These are phyloP conservation scores for Lutraria lutraria DNA, from an alignment of 2,888 invertebrate species.

Conservation along the genomic window DNA sequence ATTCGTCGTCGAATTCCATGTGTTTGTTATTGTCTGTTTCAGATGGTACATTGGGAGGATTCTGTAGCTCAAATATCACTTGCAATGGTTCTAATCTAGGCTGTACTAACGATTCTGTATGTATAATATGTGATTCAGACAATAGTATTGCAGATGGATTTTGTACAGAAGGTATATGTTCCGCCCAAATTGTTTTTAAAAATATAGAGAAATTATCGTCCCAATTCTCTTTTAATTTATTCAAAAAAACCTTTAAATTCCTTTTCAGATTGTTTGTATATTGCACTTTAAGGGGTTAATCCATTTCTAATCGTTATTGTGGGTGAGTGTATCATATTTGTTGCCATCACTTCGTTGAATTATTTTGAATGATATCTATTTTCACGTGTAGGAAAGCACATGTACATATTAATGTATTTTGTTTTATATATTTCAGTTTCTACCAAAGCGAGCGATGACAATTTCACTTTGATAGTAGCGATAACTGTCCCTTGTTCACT, in stretches of 20 bases:
- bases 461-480: not conserved
- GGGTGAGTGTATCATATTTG: too few species aligned
- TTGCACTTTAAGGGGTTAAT: too few species aligned
- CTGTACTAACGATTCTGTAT: not conserved
- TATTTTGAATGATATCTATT: too few species aligned
- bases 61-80: not conserved
- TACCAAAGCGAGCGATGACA: not conserved
- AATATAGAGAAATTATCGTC: too few species aligned
- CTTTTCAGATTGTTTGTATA: too few species aligned
- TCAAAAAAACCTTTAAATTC: too few species aligned
- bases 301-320: too few species aligned
- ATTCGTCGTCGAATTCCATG: not conserved
- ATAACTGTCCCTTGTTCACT: not conserved
- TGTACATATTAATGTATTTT: not conserved
- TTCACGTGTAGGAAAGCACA: too few species aligned
- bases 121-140: not conserved
- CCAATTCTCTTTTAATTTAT: too few species aligned
- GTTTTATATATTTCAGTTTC: not conserved
- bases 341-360: too few species aligned
- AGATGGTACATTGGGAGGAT: not conserved
- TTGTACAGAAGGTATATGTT: slow-evolving; percentile 6
- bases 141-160: slow-evolving; percentile 12
- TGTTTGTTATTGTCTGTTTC: not conserved
- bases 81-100: not conserved
- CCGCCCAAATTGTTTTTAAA: too few species aligned